Evolutionary conservation across 2,797 vertebrate genomes (phyloP), one percentile per base, ranked within the genome.

Genomic region (Harpagifer antarcticus): DNA sequence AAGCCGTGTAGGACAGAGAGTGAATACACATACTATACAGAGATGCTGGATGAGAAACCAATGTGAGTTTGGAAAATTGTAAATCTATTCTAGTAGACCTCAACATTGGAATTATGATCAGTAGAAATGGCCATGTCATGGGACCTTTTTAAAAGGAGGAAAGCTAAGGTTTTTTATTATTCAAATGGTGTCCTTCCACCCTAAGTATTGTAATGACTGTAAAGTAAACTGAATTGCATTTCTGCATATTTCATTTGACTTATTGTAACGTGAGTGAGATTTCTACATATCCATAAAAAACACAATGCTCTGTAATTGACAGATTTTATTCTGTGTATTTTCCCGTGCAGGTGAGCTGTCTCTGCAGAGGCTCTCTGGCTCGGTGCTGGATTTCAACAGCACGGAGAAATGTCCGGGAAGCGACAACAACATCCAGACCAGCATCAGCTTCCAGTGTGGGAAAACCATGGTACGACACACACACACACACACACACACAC

Each of bases 371-470:
- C 27, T 84, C 55, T 93, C 95, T 9, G 90, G 20, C 72, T 91
- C 64, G 5, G 94, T 99, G 44, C 81, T 99, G 84, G 93, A 96
- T 45, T 95, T 94, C 89, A 97, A 94, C 84, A 93, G 91, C 57
- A 93, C 94, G 0, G 0, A 0, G 0, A 65, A 3, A 16, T 99
- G 98, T 65, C 82, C 82, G 0, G 90, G 53, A 15, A 50, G 58
- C 6, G 4, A 2, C 52, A 95, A 93, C 87, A 90, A 47, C 19
- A 7, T 96, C 45, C 97, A 96, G 87, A 96, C 94, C 85, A 98
- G 95, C 90, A 96, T 99, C 91, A 94, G 95, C 79, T 98, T 99
- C 88, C 94, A 96, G 68, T 99, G 98, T 73, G 97, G 97, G 66
- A 99, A 97, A 87, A 98, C 97, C 42, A 91, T 99, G 96, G 98